A percentile compares a stretch with the other conserved stretches of the same genome.
phyloP scores from a whole-genome alignment of 1,140 invertebrate genomes.

The Pseudomyrmex dendroicus region DNA sequence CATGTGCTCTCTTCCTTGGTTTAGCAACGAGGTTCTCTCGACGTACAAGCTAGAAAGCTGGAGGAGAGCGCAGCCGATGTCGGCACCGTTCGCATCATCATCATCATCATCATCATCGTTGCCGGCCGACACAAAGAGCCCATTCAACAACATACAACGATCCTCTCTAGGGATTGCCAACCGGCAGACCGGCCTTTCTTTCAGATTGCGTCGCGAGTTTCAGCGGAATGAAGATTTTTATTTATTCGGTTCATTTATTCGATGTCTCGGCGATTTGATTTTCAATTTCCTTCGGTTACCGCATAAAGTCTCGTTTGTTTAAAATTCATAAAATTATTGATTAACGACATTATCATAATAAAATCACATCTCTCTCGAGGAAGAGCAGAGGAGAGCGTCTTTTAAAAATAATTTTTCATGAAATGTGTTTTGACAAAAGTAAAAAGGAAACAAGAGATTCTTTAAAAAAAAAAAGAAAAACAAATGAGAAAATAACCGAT shows the following conservation, averaged over 20 bases:
- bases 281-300: no score
- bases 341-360: no score
- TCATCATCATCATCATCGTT: slow-evolving; percentile 54
- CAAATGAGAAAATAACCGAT: slow-evolving; percentile 30
- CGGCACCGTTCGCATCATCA: slow-evolving; percentile 54
- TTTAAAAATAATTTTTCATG: background rate
- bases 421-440: background rate
- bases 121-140: slow-evolving; percentile 66
- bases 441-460: background rate
- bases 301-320: background rate
- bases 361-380: no score
- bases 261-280: background rate
- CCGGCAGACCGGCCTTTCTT: slow-evolving; percentile 36
- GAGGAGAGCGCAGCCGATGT: background rate
- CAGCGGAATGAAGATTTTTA: background rate
- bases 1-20: background rate
- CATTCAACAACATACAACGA: slow-evolving; percentile 71
- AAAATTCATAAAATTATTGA: no score
- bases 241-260: background rate
- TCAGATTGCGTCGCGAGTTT: background rate
- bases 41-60: background rate
- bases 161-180: slow-evolving; percentile 52
- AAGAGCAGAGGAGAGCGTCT: background rate
- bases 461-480: background rate
- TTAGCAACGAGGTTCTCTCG: background rate